These are phyloP conservation scores for Baryphthengus martii DNA, from an alignment of 2,113 vertebrate species.

Conservation along the genomic window DNA sequence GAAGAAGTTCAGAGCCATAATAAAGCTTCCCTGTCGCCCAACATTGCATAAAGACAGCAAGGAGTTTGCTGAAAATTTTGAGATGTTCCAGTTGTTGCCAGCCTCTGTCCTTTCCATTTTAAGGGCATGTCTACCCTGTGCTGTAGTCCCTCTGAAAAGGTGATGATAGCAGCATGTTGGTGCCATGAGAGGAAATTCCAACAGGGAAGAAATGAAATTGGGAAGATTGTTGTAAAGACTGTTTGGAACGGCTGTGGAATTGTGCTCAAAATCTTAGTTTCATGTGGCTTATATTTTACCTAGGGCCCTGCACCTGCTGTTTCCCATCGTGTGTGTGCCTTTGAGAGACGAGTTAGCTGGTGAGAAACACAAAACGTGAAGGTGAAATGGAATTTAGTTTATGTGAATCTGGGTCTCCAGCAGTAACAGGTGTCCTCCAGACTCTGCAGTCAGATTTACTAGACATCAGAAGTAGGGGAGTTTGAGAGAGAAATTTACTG, in stretches of 20 bases:
- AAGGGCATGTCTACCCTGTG: background rate
- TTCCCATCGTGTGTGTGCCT: background rate
- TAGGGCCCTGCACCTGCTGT: background rate
- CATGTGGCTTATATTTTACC: background rate
- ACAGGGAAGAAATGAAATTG: background rate
- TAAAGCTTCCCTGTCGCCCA: background rate
- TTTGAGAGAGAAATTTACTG: background rate
- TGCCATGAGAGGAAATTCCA: background rate
- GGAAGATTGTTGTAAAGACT: background rate
- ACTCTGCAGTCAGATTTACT: background rate
- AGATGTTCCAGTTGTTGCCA: background rate
- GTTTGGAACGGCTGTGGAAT: background rate
- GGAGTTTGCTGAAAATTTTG: background rate
- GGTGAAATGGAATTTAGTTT: background rate
- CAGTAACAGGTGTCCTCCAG: background rate
- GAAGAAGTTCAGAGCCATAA: background rate
- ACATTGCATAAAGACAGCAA: background rate
- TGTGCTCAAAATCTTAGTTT: background rate
- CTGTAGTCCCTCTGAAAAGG: background rate
- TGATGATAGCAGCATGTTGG: background rate
- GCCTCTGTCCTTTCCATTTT: background rate
- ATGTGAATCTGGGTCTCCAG: background rate
- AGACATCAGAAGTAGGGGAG: background rate
- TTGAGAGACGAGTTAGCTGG: background rate
- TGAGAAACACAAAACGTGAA: background rate